These are phyloP conservation scores for Rhagoletis zephyria DNA, from an alignment of 1,140 invertebrate species.

Conservation along the genomic window DNA sequence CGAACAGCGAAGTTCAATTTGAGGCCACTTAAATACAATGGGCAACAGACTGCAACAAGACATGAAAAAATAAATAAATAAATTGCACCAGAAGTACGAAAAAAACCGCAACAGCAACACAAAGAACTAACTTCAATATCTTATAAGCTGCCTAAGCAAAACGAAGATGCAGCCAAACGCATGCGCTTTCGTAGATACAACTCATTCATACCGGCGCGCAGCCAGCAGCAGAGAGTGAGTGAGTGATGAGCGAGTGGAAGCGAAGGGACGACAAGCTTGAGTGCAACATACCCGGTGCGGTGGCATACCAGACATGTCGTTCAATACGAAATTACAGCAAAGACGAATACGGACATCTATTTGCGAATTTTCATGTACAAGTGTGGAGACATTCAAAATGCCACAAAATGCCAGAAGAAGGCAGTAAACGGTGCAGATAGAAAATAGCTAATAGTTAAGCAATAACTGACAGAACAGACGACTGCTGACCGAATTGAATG, in stretches of 20 bases:
- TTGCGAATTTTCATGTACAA: slow-evolving; percentile 24
- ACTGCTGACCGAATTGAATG: background rate
- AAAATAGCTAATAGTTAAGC: background rate
- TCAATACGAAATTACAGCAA: slow-evolving; percentile 9
- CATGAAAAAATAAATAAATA: background rate
- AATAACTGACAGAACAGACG: background rate
- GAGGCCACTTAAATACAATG: background rate
- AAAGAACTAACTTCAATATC: background rate
- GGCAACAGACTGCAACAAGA: background rate
- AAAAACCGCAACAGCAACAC: background rate
- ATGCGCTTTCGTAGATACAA: background rate
- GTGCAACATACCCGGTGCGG: background rate
- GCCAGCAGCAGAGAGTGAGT: background rate
- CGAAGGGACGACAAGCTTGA: background rate
- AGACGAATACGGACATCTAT: background rate
- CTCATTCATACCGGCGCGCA: slow-evolving; percentile 14
- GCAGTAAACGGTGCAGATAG: background rate
- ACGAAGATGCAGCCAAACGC: slow-evolving; percentile 3
- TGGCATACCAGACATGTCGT: background rate
- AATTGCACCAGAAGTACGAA: background rate
- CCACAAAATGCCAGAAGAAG: background rate
- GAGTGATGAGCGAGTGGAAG: background rate
- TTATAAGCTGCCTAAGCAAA: background rate
- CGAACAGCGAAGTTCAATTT: slow-evolving; percentile 18
- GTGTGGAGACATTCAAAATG: slow-evolving; percentile 9